Evolutionary conservation across 2,797 vertebrate genomes (phyloP).

Genomic region (Danio aesculapii): DNA sequence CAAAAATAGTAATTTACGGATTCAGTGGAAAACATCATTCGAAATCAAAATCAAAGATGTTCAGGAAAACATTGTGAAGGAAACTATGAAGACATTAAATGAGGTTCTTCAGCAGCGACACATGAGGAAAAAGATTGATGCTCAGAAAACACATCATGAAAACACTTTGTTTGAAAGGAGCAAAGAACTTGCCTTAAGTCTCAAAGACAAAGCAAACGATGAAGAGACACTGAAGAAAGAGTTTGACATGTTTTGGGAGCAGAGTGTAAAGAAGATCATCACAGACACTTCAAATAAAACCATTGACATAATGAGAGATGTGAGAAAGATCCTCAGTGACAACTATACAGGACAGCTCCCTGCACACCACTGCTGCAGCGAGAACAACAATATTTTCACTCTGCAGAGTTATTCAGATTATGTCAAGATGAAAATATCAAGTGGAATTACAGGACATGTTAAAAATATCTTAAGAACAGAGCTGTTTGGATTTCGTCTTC

Average conservation of each 20-base stretch:
- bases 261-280: no score
- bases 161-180: conserved; percentile 59
- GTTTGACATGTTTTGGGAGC: conserved; percentile 49
- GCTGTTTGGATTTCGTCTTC: no score
- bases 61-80: conserved; percentile 59
- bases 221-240: conserved; percentile 49
- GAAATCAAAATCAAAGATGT: conserved; percentile 61
- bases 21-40: conserved; percentile 70
- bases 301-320: conserved; percentile 8
- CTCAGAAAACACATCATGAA: conserved; percentile 55
- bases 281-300: neutral
- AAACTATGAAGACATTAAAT: conserved; percentile 56
- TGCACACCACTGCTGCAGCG: neutral
- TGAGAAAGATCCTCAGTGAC: neutral
- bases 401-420: conserved; percentile 4
- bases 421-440: rapidly evolving
- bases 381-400: neutral
- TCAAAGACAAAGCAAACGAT: conserved; percentile 54
- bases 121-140: conserved; percentile 51
- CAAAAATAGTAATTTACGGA: conserved; percentile 58
- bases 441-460: no score
- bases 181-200: conserved; percentile 57
- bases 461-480: no score
- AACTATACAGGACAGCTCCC: rapidly evolving
- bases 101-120: conserved; percentile 50